These are phyloP conservation scores for Mactromeris polynyma DNA, from an alignment of 2,888 invertebrate genomes.

Conservation along the genomic window DNA sequence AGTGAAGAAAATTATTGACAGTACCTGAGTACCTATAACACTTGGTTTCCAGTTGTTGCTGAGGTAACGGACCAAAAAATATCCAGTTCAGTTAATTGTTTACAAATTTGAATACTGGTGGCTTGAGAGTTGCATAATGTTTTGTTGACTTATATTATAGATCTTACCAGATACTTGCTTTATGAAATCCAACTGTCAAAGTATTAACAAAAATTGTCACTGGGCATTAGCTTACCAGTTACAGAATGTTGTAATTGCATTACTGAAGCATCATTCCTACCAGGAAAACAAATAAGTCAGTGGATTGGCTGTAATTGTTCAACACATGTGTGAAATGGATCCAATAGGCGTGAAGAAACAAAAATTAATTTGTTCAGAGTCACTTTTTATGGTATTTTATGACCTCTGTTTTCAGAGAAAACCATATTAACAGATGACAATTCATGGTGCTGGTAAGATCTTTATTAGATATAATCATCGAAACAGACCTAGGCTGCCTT, in stretches of 20 bases:
- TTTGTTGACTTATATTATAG: not conserved
- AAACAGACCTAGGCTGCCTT: slow-evolving; percentile 12
- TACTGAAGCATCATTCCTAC: not conserved
- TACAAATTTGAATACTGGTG: too few relatives aligned
- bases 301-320: slow-evolving; percentile 13
- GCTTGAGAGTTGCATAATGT: not conserved
- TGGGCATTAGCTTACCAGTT: not conserved
- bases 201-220: not conserved
- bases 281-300: slow-evolving; percentile 20
- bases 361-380: slow-evolving; percentile 22
- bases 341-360: slow-evolving; percentile 20
- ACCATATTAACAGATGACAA: slow-evolving; percentile 20
- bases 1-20: too few relatives aligned
- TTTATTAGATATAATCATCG: slow-evolving; percentile 24
- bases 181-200: not conserved
- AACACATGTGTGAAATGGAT: slow-evolving; percentile 18
- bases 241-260: slow-evolving; percentile 6
- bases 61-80: too few relatives aligned
- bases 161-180: not conserved
- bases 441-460: slow-evolving; percentile 4
- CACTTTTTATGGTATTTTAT: slow-evolving; percentile 27
- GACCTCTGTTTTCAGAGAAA: slow-evolving; percentile 28
- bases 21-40: too few relatives aligned
- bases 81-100: too few relatives aligned
- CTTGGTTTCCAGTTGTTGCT: too few relatives aligned